A percentile compares a stretch with the other conserved stretches of the same genome.
Evolutionary conservation across 2,888 invertebrate genomes (phyloP).

Genomic region (Caenorhabditis macrosperma): DNA sequence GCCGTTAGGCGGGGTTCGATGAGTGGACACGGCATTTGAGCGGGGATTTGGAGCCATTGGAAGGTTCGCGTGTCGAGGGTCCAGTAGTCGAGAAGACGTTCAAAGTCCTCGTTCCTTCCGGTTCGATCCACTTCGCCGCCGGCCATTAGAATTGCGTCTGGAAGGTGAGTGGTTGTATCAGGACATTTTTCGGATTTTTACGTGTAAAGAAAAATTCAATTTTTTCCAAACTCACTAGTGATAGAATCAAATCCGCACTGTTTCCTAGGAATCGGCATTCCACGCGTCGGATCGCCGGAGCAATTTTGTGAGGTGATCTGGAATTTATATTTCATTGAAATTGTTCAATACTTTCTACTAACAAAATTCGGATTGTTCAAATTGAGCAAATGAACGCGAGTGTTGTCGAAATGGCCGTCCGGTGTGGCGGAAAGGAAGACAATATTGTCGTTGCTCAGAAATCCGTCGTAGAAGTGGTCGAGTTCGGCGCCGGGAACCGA

Average conservation of each 20-base stretch:
- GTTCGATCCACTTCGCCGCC: constrained; percentile 78
- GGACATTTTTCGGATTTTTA: too few species aligned
- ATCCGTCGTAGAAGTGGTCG: constrained; percentile 78
- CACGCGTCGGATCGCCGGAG: constrained; percentile 70
- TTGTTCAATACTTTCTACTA: background rate
- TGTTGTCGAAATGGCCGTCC: constrained; percentile 77
- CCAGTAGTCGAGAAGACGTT: constrained; percentile 78
- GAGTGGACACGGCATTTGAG: constrained; percentile 78
- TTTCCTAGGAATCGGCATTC: constrained; percentile 76
- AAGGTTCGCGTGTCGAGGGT: constrained; percentile 76
- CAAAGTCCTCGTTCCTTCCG: constrained; percentile 71
- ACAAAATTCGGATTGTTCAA: constrained; percentile 68
- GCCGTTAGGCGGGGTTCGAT: constrained; percentile 79
- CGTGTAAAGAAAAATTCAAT: background rate
- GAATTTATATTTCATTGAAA: too few species aligned
- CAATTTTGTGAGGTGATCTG: constrained; percentile 74
- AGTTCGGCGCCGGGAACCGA: constrained; percentile 76
- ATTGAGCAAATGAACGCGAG: constrained; percentile 74
- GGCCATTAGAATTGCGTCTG: constrained; percentile 78
- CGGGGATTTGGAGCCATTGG: constrained; percentile 77
- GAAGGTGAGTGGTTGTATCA: constrained; percentile 8
- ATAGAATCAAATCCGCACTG: constrained; percentile 78
- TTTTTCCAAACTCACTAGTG: constrained; percentile 70
- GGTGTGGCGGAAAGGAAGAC: constrained; percentile 77
- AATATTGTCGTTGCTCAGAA: constrained; percentile 75